Evolutionary conservation across 2,113 vertebrate species (phyloP), one percentile per base, ranked within the genome.

Genomic region (Acanthochromis polyacanthus): DNA sequence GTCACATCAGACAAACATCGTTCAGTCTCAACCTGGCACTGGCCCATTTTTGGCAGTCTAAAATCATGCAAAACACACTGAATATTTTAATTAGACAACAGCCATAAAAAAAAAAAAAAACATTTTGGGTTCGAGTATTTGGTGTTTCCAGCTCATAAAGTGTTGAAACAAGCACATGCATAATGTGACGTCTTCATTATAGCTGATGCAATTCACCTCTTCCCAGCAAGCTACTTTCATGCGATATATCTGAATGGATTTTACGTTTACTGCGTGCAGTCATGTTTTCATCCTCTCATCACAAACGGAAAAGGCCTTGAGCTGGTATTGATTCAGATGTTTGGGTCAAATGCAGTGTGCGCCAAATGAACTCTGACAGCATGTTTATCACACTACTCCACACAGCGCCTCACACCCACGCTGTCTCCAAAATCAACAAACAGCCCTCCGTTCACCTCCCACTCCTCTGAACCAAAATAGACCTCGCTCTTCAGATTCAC

Each of bases 301-400:
- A 43, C 67, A 78, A 75, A 69, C 23, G 43, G 63, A 82, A 82
- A 89, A 82, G 60, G 75, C 85, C 65, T 50, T 8, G 63, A 70
- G 62, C 52, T n/a, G 12, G 28, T 89, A 87, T 91, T 92, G 90
- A 87, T 86, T 92, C 86, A 91, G 87, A 90, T 85, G 88, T 82
- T 90, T 88, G 86, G 89, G 84, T 90, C 91, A 88, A 32, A 84
- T 32, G 81, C 65, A 60, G 73, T 87, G 78, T 87, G 85, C 51
- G 86, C 85, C 81, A 91, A 88, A 89, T 88, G 87, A 92, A 89
- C 93, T 91, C 89, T 84, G 85, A 88, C 90, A 83, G 87, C 83
- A 65, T 89, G 83, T 90, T 90, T 91, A 88, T 93, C 89, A 69
- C 82, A 79, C 75, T 55, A 75, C 76, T 82, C 86, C 90, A 92